Percentiles rank a stretch among this genome's conserved stretches.
phyloP scores from a whole-genome alignment of 2,888 invertebrate species.

The Dermolepida albohirtum region DNA sequence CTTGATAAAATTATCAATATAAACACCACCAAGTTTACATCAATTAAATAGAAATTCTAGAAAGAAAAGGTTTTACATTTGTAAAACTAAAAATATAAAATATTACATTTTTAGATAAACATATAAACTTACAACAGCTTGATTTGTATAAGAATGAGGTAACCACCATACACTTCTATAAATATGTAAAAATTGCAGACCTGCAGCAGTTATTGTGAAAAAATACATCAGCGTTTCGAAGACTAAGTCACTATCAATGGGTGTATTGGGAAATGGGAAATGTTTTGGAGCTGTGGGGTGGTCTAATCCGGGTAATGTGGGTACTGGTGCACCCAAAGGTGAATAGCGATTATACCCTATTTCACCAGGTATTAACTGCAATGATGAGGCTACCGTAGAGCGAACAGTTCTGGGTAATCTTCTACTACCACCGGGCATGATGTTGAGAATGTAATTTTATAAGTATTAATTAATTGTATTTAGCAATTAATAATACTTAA shows the following conservation, averaged over 20 bases:
- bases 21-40: constrained; percentile 86
- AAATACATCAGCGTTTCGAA: constrained; percentile 89
- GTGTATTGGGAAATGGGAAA: constrained; percentile 83
- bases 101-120: constrained; percentile 7
- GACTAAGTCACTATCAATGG: constrained; percentile 81
- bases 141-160: constrained; percentile 89
- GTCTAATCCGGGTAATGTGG: constrained; percentile 59
- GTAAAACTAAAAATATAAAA: constrained; percentile 29
- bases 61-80: constrained; percentile 59
- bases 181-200: constrained; percentile 92
- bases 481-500: background rate
- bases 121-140: constrained; percentile 80
- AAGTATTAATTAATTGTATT: background rate
- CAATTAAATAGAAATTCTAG: constrained; percentile 95
- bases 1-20: constrained; percentile 84
- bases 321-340: constrained; percentile 54
- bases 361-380: constrained; percentile 56
- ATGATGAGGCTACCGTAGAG: constrained; percentile 52
- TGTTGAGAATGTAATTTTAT: background rate
- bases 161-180: constrained; percentile 98
- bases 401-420: constrained; percentile 55
- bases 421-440: constrained; percentile 53
- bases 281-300: constrained; percentile 77
- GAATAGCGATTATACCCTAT: constrained; percentile 55
- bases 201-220: constrained; percentile 82